These are phyloP conservation scores for Ophion obscuratus DNA, from an alignment of 2,888 invertebrate species.

Conservation along the genomic window DNA sequence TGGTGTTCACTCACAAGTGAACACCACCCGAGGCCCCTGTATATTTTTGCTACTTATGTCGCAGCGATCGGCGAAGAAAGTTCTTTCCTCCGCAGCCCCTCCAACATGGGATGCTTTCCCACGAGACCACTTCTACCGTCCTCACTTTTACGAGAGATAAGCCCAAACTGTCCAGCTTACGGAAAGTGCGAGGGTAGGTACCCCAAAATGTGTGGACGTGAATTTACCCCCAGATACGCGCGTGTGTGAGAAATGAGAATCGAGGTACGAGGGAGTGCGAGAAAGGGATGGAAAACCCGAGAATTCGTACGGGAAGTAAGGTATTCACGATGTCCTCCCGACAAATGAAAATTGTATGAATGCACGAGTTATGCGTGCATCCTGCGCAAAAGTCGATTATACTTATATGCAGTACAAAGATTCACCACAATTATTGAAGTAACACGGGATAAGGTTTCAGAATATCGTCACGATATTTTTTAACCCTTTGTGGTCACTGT, in stretches of 20 bases:
- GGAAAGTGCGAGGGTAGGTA: constrained; percentile 22
- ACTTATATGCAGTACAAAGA: background rate
- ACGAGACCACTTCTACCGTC: constrained; percentile 48
- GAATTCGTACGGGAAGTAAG: constrained; percentile 33
- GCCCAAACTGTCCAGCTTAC: constrained; percentile 67
- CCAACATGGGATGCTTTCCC: constrained; percentile 22
- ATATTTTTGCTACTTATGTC: constrained; percentile 1
- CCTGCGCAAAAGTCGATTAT: constrained; percentile 36
- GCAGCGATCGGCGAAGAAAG: constrained; percentile 25
- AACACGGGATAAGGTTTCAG: background rate
- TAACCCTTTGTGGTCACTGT: too few species aligned
- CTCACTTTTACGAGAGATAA: constrained; percentile 71
- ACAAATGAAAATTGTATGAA: constrained; percentile 31
- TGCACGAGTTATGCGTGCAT: constrained; percentile 26
- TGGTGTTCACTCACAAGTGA: too few species aligned
- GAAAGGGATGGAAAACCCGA: constrained; percentile 1
- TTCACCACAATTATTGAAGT: background rate
- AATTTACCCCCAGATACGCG: constrained; percentile 36
- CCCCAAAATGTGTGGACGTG: constrained; percentile 42
- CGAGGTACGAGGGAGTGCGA: constrained; percentile 7
- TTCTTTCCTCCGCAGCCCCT: background rate
- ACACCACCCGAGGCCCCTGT: background rate
- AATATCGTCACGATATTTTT: too few species aligned
- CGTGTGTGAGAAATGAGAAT: constrained; percentile 12
- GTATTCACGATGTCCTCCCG: constrained; percentile 36